These are phyloP conservation scores for Thamnophis sirtalis DNA, from an alignment of 2,113 vertebrate genomes.

Conservation along the genomic window DNA sequence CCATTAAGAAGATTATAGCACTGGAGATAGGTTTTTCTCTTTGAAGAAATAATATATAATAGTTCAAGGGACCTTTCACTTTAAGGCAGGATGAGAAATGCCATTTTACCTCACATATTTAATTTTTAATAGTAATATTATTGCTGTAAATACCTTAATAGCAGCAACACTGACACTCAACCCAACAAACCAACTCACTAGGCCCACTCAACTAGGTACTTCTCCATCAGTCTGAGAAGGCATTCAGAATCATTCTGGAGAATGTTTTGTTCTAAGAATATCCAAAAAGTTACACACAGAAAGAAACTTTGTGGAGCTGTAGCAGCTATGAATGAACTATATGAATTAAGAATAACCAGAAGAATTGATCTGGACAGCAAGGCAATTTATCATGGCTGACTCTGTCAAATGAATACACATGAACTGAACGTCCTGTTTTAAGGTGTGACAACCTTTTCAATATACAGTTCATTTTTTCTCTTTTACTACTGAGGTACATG, in stretches of 20 bases:
- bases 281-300: background rate
- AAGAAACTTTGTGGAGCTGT: background rate
- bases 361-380: background rate
- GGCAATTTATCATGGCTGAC: background rate
- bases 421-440: background rate
- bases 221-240: background rate
- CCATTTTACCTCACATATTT: background rate
- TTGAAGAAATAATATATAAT: background rate
- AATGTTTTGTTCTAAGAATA: background rate
- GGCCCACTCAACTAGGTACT: background rate
- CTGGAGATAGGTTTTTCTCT: background rate
- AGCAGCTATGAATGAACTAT: background rate
- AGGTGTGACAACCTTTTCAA: background rate
- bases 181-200: background rate
- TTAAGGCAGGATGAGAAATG: background rate
- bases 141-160: background rate
- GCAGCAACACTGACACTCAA: background rate
- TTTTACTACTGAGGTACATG: background rate
- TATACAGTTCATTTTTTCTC: background rate
- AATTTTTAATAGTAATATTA: background rate
- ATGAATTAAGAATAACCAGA: background rate
- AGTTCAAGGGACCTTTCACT: background rate
- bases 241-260: background rate
- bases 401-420: background rate
- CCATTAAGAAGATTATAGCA: background rate